Evolutionary conservation across 2,888 invertebrate species (phyloP).

Genomic region (Atethmia centrago): DNA sequence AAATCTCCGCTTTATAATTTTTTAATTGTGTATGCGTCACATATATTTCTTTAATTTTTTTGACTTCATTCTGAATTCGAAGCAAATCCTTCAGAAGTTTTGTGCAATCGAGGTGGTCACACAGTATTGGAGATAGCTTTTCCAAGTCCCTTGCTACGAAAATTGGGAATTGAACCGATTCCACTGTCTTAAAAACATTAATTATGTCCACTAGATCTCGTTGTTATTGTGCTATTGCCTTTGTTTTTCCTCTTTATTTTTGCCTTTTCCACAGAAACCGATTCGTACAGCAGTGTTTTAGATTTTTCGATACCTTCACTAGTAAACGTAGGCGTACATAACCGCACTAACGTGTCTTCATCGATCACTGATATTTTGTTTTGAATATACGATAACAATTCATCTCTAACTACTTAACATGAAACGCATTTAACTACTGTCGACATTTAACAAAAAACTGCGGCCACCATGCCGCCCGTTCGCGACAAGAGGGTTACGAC

Average conservation of each 20-base stretch:
- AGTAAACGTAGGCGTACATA: slow-evolving; percentile 10
- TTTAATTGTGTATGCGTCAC: no score
- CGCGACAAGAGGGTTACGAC: no score
- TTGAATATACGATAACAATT: slow-evolving; percentile 13
- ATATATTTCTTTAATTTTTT: no score
- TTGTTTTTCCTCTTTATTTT: slow-evolving; percentile 21
- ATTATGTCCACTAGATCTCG: slow-evolving; percentile 5
- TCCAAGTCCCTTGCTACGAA: slow-evolving; percentile 13
- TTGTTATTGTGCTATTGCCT: slow-evolving; percentile 2
- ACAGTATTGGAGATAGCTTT: no score
- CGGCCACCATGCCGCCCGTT: no score
- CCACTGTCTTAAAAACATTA: slow-evolving; percentile 14
- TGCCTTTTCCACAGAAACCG: slow-evolving; percentile 7
- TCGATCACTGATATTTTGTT: slow-evolving; percentile 13
- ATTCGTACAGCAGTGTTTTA: slow-evolving; percentile 10
- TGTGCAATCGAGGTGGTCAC: no score
- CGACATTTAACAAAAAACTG: no score
- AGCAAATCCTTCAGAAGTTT: no score
- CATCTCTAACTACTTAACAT: slow-evolving; percentile 20
- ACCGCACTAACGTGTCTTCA: slow-evolving; percentile 19
- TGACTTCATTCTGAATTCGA: no score
- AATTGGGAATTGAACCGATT: neutral
- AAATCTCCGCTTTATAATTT: no score
- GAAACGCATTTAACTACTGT: slow-evolving; percentile 14
- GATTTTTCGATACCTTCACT: slow-evolving; percentile 15